These are phyloP conservation scores for Saguinus midas DNA, from an alignment of 2,113 vertebrate genomes.

Conservation along the genomic window DNA sequence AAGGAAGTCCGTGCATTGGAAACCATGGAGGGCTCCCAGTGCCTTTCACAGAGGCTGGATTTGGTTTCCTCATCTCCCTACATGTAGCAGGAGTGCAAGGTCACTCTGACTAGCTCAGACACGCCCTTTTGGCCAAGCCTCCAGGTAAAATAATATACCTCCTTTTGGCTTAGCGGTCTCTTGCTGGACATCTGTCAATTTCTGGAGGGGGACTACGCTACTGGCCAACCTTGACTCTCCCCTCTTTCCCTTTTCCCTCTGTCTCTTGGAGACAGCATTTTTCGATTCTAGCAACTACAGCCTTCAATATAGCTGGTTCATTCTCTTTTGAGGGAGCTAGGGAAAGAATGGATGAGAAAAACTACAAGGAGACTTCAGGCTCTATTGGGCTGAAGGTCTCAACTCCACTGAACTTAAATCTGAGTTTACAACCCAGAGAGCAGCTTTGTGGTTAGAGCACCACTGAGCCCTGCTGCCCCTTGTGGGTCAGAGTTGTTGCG, in stretches of 20 bases:
- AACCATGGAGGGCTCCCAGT: neutral
- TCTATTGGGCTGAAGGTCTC: neutral
- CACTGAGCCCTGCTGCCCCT: neutral
- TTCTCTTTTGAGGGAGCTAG: neutral
- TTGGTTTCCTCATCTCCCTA: neutral
- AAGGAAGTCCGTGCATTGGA: neutral
- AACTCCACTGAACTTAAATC: neutral
- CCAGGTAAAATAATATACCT: constrained; percentile 15
- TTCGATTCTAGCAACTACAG: neutral
- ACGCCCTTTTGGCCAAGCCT: neutral
- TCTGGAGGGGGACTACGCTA: neutral
- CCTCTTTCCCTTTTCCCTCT: neutral
- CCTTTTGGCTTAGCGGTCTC: constrained; percentile 36
- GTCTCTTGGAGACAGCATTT: constrained; percentile 18
- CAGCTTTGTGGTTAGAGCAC: neutral
- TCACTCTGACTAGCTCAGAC: constrained; percentile 31
- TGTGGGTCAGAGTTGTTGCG: neutral
- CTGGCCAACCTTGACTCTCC: neutral
- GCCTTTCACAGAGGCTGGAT: neutral
- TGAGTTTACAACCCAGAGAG: neutral
- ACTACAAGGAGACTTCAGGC: neutral
- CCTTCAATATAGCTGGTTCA: neutral
- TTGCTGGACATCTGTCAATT: constrained; percentile 29
- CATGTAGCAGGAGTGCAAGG: neutral
- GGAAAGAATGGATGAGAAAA: neutral